Conservation (phyloP, 2,888 invertebrate species). For the Sarcophaga carnaria region DNA sequence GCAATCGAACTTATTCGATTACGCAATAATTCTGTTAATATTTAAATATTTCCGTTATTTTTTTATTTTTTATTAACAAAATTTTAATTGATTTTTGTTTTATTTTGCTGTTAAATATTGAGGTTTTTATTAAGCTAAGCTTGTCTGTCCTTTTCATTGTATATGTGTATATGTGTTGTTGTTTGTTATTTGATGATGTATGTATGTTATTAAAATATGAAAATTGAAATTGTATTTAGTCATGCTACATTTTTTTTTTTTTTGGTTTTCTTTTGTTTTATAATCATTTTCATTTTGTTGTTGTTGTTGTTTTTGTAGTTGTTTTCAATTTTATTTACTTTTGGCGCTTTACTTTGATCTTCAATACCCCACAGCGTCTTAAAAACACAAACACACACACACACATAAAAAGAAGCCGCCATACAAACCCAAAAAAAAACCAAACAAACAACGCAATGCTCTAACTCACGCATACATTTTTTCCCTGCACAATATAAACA, state of each 20-base stretch:
- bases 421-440: not conserved
- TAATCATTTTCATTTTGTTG: constrained; percentile 78
- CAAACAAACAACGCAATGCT: not conserved
- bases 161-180: not conserved
- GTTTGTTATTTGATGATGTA: not conserved
- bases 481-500: not conserved
- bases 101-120: not conserved
- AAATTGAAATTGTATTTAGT: constrained; percentile 80
- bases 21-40: too few relatives aligned
- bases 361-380: constrained; percentile 38
- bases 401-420: constrained; percentile 6
- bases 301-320: not conserved
- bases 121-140: too few relatives aligned
- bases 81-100: too few relatives aligned
- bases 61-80: too few relatives aligned
- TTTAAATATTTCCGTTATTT: too few relatives aligned
- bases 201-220: not conserved
- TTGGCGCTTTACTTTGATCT: constrained; percentile 70
- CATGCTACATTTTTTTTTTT: constrained; percentile 80
- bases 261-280: constrained; percentile 42
- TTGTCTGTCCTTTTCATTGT: not conserved
- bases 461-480: not conserved
- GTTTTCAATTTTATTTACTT: not conserved
- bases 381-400: constrained; percentile 8
- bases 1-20: too few relatives aligned